Evolutionary conservation across 2,888 invertebrate genomes (phyloP).

Genomic region (Brassicogethes aeneus): DNA sequence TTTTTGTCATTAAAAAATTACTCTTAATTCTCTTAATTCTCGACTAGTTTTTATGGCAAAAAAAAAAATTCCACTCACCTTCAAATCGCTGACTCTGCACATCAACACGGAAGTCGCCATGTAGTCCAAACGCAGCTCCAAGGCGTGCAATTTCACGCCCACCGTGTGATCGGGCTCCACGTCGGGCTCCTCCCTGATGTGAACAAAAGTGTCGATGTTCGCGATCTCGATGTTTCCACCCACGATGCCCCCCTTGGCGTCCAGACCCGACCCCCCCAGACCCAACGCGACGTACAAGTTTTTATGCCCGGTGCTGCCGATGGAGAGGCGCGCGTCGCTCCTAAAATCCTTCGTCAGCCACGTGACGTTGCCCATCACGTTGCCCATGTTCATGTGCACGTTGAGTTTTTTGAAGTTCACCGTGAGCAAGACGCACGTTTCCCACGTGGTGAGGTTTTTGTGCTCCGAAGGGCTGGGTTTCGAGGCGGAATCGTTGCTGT

Average conservation of each 20-base stretch:
- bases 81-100: constrained; percentile 76
- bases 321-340: constrained; percentile 84
- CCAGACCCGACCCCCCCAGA: constrained; percentile 81
- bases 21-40: no score
- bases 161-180: constrained; percentile 83
- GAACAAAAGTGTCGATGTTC: constrained; percentile 78
- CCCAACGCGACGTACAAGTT: constrained; percentile 86
- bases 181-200: constrained; percentile 83
- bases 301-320: constrained; percentile 90
- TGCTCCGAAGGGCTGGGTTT: constrained; percentile 52
- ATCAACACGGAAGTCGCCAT: constrained; percentile 97
- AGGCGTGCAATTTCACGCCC: constrained; percentile 70
- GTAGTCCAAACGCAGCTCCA: constrained; percentile 90
- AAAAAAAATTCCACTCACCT: no score
- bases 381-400: constrained; percentile 99
- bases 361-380: constrained; percentile 97
- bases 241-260: constrained; percentile 95
- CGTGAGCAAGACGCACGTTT: constrained; percentile 90
- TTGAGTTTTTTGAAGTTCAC: constrained; percentile 94
- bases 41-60: no score
- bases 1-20: no score
- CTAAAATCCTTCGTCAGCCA: constrained; percentile 91
- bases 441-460: constrained; percentile 76
- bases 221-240: constrained; percentile 91
- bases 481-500: constrained; percentile 45